Evolutionary conservation across 2,888 invertebrate species (phyloP).

Genomic region (Synanthedon formicaeformis): DNA sequence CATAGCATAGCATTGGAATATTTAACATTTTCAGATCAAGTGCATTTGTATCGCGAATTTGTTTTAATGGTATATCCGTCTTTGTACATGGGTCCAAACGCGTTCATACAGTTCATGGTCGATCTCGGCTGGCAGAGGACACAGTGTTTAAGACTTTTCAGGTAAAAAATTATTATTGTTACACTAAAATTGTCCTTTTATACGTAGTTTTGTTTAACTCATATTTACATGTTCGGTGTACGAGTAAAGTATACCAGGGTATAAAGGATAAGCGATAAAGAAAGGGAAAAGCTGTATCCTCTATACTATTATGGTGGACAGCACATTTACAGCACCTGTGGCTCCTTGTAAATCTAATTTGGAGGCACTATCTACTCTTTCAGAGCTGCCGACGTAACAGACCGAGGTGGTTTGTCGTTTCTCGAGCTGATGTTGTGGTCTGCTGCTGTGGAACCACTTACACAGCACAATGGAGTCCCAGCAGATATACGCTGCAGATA

Average conservation of each 20-base stretch:
- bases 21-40: conserved; percentile 59
- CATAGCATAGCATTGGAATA: too few species aligned
- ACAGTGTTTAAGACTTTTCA: conserved; percentile 52
- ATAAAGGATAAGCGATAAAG: too few species aligned
- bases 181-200: too few species aligned
- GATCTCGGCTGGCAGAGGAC: conserved; percentile 67
- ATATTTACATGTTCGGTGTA: too few species aligned
- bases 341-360: background rate
- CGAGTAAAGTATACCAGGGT: background rate
- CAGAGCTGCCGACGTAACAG: conserved; percentile 69
- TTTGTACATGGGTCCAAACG: conserved; percentile 64
- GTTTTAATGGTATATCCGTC: conserved; percentile 67
- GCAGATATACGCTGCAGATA: conserved; percentile 78
- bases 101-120: conserved; percentile 67
- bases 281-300: too few species aligned
- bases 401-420: conserved; percentile 65
- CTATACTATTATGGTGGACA: too few species aligned
- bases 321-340: too few species aligned
- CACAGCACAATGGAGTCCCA: conserved; percentile 73
- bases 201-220: too few species aligned
- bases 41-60: conserved; percentile 69
- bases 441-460: conserved; percentile 74
- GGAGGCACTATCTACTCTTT: background rate
- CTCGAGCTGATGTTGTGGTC: conserved; percentile 71
- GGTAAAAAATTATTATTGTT: conserved; percentile 24